Conservation (phyloP, 2,888 invertebrate genomes). For the Selenia dentaria region DNA sequence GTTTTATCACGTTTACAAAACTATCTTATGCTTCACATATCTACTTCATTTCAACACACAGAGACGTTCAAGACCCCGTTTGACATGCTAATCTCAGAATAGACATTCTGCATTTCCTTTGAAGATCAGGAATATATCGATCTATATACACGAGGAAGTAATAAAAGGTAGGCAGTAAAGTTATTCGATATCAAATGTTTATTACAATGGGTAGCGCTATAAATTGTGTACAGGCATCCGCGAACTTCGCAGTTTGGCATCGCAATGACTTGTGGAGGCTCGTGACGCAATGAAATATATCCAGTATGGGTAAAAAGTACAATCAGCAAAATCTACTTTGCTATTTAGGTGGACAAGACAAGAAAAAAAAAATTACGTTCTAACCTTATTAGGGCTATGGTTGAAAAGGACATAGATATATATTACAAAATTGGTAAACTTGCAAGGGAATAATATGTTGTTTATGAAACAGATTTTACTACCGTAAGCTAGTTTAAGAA, state of each 20-base stretch:
- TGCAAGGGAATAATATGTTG: too few species aligned
- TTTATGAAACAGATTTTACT: too few species aligned
- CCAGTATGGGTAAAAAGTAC: background rate
- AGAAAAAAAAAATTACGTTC: too few species aligned
- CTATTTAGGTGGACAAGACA: too few species aligned
- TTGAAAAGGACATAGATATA: too few species aligned
- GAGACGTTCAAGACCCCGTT: slow-evolving; percentile 3
- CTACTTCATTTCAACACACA: too few species aligned
- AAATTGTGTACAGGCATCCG: slow-evolving; percentile 24
- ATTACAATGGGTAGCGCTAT: slow-evolving; percentile 28
- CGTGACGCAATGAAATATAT: background rate
- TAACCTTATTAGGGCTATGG: too few species aligned
- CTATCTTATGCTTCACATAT: too few species aligned
- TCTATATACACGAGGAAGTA: slow-evolving; percentile 36
- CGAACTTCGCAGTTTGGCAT: slow-evolving; percentile 19
- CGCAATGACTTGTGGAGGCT: slow-evolving; percentile 11
- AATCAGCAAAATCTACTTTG: too few species aligned
- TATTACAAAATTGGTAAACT: too few species aligned
- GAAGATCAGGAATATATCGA: slow-evolving; percentile 20
- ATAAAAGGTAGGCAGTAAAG: slow-evolving; percentile 43
- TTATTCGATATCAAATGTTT: slow-evolving; percentile 43
- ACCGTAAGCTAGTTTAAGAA: too few species aligned
- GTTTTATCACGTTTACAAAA: too few species aligned
- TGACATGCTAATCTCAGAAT: slow-evolving; percentile 17
- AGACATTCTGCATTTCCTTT: slow-evolving; percentile 13